phyloP scores from a whole-genome alignment of 2,113 vertebrate genomes.

The Pluvianellus socialis region DNA sequence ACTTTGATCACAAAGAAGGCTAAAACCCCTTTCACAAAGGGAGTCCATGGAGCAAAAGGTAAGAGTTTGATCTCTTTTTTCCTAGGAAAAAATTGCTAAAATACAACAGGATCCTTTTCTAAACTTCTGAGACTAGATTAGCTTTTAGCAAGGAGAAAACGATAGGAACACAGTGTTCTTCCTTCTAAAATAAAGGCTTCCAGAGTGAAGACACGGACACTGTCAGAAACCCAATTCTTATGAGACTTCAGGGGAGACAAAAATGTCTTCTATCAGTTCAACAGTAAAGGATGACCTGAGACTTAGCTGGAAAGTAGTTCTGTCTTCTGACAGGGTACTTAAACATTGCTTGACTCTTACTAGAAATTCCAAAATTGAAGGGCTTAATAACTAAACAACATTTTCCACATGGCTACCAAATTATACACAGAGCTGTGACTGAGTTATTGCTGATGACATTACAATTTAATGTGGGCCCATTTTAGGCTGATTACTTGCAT shows the following conservation, averaged over 20 bases:
- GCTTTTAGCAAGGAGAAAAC: not conserved
- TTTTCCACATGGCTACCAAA: not conserved
- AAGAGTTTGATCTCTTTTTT: not conserved
- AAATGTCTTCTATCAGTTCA: not conserved
- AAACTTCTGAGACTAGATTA: not conserved
- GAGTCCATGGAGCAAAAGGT: not conserved
- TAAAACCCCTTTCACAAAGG: not conserved
- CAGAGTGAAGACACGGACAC: not conserved
- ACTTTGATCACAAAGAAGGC: not conserved
- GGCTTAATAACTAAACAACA: not conserved
- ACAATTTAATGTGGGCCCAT: not conserved
- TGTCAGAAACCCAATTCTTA: not conserved
- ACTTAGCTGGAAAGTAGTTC: not conserved
- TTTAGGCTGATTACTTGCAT: constrained; percentile 35
- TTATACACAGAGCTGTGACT: not conserved
- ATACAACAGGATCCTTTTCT: not conserved
- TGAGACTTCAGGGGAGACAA: not conserved
- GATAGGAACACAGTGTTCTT: not conserved
- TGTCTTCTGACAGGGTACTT: not conserved
- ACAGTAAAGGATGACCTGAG: not conserved
- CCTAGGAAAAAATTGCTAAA: not conserved
- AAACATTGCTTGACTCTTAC: not conserved
- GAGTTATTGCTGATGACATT: constrained; percentile 22
- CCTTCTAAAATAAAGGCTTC: not conserved
- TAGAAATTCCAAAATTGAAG: not conserved